Percentiles rank a stretch among this genome's conserved stretches.
These are phyloP conservation scores for Drosophila orosa DNA, from an alignment of 1,140 invertebrate genomes.

Conservation along the genomic window DNA sequence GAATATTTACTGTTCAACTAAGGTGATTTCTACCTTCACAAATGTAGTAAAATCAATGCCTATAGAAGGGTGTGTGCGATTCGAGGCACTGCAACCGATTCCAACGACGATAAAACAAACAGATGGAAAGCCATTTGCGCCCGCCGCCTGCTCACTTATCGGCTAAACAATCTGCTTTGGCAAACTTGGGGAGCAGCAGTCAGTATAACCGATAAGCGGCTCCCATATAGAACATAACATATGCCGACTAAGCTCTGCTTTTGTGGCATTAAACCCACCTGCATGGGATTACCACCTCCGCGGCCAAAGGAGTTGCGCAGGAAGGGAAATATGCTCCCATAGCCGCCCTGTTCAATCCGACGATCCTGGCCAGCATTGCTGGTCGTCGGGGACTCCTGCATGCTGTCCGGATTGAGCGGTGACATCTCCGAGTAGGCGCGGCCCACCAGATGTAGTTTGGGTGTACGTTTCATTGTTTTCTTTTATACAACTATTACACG, in stretches of 20 bases:
- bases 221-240: slow-evolving; percentile 29
- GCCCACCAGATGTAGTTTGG: slow-evolving; percentile 69
- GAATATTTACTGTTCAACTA: not conserved
- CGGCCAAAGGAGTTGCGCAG: slow-evolving; percentile 73
- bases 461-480: slow-evolving; percentile 59
- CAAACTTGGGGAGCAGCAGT: slow-evolving; percentile 23
- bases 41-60: not conserved
- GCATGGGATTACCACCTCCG: slow-evolving; percentile 56
- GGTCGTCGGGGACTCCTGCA: slow-evolving; percentile 37
- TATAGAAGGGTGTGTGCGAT: slow-evolving; percentile 18
- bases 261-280: slow-evolving; percentile 57
- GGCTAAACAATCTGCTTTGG: slow-evolving; percentile 47
- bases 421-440: slow-evolving; percentile 82
- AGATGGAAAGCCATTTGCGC: slow-evolving; percentile 18
- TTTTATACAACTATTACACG: slow-evolving; percentile 2
- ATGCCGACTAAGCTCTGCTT: slow-evolving; percentile 36
- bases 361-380: slow-evolving; percentile 45
- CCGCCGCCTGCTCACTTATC: slow-evolving; percentile 26
- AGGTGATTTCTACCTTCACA: not conserved
- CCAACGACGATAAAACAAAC: slow-evolving; percentile 44
- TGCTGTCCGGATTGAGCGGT: slow-evolving; percentile 66
- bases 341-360: slow-evolving; percentile 62
- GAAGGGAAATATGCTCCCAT: slow-evolving; percentile 81
- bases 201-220: slow-evolving; percentile 56
- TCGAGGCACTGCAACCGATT: slow-evolving; percentile 12